Evolutionary conservation across 1,140 invertebrate species (phyloP), one percentile per base, ranked within the genome.

Genomic region (Drosophila parvula): DNA sequence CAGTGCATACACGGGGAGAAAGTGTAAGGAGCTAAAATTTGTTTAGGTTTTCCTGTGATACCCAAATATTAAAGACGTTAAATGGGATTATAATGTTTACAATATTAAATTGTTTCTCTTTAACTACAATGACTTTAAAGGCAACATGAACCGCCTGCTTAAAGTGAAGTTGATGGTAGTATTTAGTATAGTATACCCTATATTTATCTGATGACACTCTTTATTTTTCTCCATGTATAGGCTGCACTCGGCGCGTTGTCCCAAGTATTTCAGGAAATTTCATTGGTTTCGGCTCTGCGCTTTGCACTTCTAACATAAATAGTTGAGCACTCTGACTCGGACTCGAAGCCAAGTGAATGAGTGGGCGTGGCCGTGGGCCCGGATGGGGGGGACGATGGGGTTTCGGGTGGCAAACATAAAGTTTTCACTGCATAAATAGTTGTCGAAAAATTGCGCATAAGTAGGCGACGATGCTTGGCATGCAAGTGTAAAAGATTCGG

Each of bases 211-310:
- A 14, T 40, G 2, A 12, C 1, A 18, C 4, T 9, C 0, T 4
- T 11, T 0, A 9, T 36, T 53, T 53, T 8, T 28, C 22, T 10
- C 12, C 0, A 11, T 55, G 62, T 36, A 51, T 73, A 80, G 71
- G 88, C 80, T 84, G 84, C 85, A 89, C 84, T 89, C 74, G 88
- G 74, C 62, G 65, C 85, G 80, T 88, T 88, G 80, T 82, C 82
- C 83, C 78, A 86, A 85, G 82, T 71, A 88, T 88, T 89, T 73
- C 64, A 79, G 74, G 74, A 89, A 84, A 89, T 89, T 89, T 89
- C 85, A 89, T 89, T 89, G 84, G 80, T 81, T 89, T 80, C 84
- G 85, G 78, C 68, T 78, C 63, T 89, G 71, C 83, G 80, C 84
- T 89, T 79, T 88, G 76, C 84, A 88, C 73, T 76, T 75, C 62